Conservation (phyloP, 2,113 vertebrate genomes). For the Chroicocephalus ridibundus region DNA sequence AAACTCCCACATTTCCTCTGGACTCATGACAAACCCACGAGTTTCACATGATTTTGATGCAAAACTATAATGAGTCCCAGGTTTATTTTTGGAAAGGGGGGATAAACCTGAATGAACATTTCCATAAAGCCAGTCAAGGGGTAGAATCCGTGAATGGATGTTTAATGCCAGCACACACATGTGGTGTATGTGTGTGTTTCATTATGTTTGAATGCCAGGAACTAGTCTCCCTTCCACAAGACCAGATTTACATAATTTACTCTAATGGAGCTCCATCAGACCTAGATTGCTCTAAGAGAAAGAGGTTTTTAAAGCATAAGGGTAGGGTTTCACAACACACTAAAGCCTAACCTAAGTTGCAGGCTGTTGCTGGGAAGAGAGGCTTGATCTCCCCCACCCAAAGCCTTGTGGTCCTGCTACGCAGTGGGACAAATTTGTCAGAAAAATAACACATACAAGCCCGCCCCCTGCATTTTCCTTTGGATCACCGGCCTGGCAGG, state of each 20-base stretch:
- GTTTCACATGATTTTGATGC: slow-evolving; percentile 17
- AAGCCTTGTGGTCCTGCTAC: rapidly evolving
- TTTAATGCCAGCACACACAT: background rate
- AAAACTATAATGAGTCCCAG: slow-evolving; percentile 18
- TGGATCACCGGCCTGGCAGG: background rate
- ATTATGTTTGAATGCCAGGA: background rate
- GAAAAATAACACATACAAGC: background rate
- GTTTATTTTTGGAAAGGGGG: background rate
- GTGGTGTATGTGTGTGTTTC: background rate
- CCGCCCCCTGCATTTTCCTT: background rate
- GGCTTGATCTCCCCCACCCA: background rate
- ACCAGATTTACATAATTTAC: background rate
- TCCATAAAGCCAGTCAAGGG: background rate
- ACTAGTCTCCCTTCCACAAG: background rate
- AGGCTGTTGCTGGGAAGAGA: background rate
- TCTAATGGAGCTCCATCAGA: background rate
- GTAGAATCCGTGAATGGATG: background rate
- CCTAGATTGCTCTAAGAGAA: background rate
- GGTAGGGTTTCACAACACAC: background rate
- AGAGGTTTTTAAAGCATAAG: background rate
- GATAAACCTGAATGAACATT: background rate
- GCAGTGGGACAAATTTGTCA: background rate
- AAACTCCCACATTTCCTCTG: slow-evolving; percentile 46
- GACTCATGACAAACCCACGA: background rate
- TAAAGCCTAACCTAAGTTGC: background rate